These are phyloP conservation scores for Orussus abietinus DNA, from an alignment of 1,140 invertebrate species.

Conservation along the genomic window DNA sequence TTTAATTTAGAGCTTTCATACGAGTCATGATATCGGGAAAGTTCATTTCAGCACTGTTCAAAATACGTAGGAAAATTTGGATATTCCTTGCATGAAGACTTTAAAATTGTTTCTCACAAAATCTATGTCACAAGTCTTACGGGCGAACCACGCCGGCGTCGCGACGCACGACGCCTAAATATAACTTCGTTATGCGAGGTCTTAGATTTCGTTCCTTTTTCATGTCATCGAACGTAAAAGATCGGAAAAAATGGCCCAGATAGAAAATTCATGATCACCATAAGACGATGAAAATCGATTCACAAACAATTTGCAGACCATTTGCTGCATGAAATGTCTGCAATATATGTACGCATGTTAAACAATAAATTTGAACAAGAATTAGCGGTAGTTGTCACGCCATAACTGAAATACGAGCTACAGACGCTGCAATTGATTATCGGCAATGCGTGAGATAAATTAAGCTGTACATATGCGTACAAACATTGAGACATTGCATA, in stretches of 20 bases:
- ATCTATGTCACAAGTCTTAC: slow-evolving; percentile 19
- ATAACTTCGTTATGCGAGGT: slow-evolving; percentile 26
- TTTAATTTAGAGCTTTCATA: slow-evolving; percentile 3
- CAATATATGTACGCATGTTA: slow-evolving; percentile 6
- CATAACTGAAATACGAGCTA: too few species aligned
- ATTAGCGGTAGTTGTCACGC: neutral
- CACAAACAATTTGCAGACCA: slow-evolving; percentile 7
- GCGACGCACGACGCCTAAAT: slow-evolving; percentile 29
- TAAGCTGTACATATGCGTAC: too few species aligned
- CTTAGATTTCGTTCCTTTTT: slow-evolving; percentile 3
- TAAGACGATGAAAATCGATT: neutral
- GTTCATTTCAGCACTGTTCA: neutral
- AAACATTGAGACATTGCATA: too few species aligned
- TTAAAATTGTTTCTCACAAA: slow-evolving; percentile 26
- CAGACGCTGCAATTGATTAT: too few species aligned
- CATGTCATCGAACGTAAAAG: slow-evolving; percentile 2
- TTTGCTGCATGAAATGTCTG: neutral
- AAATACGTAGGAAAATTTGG: slow-evolving; percentile 16
- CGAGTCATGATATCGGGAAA: neutral
- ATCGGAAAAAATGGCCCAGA: neutral
- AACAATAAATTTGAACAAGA: slow-evolving; percentile 1
- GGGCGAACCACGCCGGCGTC: slow-evolving; percentile 16
- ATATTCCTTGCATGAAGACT: slow-evolving; percentile 12
- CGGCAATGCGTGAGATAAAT: too few species aligned
- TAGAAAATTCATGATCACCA: neutral